Base-by-base conservation (phyloP, 1,140 invertebrate genomes). In the Chironomus tepperi region DNA sequence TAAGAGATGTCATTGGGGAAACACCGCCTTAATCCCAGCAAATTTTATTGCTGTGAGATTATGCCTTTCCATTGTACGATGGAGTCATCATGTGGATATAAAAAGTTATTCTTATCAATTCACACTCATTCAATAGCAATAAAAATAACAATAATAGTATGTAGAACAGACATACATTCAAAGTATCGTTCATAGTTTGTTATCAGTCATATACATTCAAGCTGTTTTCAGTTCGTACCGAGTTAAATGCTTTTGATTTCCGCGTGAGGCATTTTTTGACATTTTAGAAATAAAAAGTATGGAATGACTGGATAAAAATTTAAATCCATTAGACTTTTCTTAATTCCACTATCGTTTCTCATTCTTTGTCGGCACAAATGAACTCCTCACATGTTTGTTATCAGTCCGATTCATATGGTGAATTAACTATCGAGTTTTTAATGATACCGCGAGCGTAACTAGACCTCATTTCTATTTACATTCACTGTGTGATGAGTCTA, bases 301-400 rank as follows among this genome's bases (percentile, higher is more conserved):
- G 24, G 24, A 34, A 34, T 34, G 24, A 34, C n/a, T 57, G 47
- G 3, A 57, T n/a, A 57, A 57, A 67, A 9, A 70, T 18, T 16
- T 18, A 18, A 70, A 18, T 19, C 65, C 16, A 70, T 70, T 70
- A 70, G 19, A 70, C 65, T 18, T 16, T 70, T 70, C 65, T 70
- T 70, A 70, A 57, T 57, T 57, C 47, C 47, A 57, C 47, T 57
- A 57, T 57, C 47, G 47, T n/a, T 57, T 12, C 15, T 57, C 8
- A 57, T 9, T 57, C 47, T 57, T 57, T 57, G 47, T 57, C 47
- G 47, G 47, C 47, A 57, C 10, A 57, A n/a, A 57, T 12, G 7
- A 12, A 12, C n/a, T 57, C 47, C 47, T 57, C 12, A 57, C 47
- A 57, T 57, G 47, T 57, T 57, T 15, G 47, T 57, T 57, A 57